These are phyloP conservation scores for Drosophila greeni DNA, from an alignment of 2,888 invertebrate species.

Conservation along the genomic window DNA sequence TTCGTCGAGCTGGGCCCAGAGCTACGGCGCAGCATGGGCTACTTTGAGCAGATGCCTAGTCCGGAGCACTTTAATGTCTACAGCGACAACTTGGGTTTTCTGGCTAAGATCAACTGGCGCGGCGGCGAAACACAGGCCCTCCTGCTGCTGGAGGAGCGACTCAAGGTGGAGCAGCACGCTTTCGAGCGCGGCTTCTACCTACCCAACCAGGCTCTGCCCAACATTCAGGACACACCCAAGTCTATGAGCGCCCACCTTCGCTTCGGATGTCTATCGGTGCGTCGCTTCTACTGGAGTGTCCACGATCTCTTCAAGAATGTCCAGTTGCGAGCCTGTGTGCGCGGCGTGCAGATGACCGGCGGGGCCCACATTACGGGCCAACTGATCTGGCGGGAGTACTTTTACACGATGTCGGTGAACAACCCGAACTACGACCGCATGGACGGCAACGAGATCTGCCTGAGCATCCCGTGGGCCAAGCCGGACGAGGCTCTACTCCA, in stretches of 20 bases:
- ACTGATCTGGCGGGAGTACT: slow-evolving; percentile 87
- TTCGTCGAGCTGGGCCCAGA: slow-evolving; percentile 80
- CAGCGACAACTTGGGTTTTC: slow-evolving; percentile 77
- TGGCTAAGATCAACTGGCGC: slow-evolving; percentile 80
- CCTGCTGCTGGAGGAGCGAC: slow-evolving; percentile 81
- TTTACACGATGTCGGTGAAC: slow-evolving; percentile 88
- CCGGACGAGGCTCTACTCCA: slow-evolving; percentile 80
- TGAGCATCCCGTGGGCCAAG: slow-evolving; percentile 84
- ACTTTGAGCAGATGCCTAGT: slow-evolving; percentile 81
- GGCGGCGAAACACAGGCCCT: slow-evolving; percentile 85
- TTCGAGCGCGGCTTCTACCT: slow-evolving; percentile 81
- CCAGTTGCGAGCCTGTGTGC: slow-evolving; percentile 75
- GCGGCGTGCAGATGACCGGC: slow-evolving; percentile 64
- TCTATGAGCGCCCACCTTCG: slow-evolving; percentile 86
- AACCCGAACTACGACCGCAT: slow-evolving; percentile 85
- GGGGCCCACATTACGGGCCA: slow-evolving; percentile 81
- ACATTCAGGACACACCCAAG: slow-evolving; percentile 83
- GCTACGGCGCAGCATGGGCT: slow-evolving; percentile 79
- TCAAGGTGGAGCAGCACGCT: slow-evolving; percentile 81
- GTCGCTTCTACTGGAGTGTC: slow-evolving; percentile 85
- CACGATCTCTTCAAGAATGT: slow-evolving; percentile 83
- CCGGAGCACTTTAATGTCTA: slow-evolving; percentile 82
- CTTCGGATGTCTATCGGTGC: slow-evolving; percentile 85
- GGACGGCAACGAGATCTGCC: slow-evolving; percentile 85
- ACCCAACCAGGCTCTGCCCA: slow-evolving; percentile 85